Base-by-base conservation (phyloP, 1,140 invertebrate genomes). In the Lordiphosa stackelbergi region DNA sequence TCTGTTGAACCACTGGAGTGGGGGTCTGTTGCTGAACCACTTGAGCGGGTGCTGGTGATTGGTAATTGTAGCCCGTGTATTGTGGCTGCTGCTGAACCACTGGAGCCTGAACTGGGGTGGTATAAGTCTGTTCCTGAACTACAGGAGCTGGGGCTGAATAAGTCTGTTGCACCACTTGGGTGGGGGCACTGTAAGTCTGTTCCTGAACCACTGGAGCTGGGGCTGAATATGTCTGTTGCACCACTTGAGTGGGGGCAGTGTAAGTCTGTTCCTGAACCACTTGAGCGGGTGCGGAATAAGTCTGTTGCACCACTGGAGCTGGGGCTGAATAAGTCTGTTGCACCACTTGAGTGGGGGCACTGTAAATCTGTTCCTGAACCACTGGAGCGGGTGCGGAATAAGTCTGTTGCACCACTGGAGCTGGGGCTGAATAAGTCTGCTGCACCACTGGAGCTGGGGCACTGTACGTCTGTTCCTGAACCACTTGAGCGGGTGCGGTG, bases 1-100 rank as follows among this genome's bases (percentile, higher is more conserved):
- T 66, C 7, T 65, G 64, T 28, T 66, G 63, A 3, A 60, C 53
- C 6, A 56, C 62, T 6, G 63, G 46, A 16, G 52, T 52, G 0
- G 57, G 35, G 37, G 47, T 34, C 10, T 65, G 37, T 41, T 57
- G 36, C 9, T 66, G 66, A 43, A 54, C 34, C 28, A 35, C 54
- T 3, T 63, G 68, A 7, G 55, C 34, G 0, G 52, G 38, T 13
- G 49, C 49, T 2, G 46, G 16, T 16, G 16, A 16, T 16, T 16
- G 16, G 16, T 16, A 16, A 2, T 16, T 16, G 16, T 16, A 16
- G 16, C 16, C 16, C 16, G 16, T 16, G 62, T 62, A 0, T 58
- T 31, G 35, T 64, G 54, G 0, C 28, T 68, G 57, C 6, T 71
- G 47, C 7, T 66, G 52, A 6, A 59, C 53, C 8, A 60, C 64